Percentiles rank a stretch among this genome's conserved stretches.
phyloP scores from a whole-genome alignment of 2,888 invertebrate genomes.

The Tetrapedia diversipes region DNA sequence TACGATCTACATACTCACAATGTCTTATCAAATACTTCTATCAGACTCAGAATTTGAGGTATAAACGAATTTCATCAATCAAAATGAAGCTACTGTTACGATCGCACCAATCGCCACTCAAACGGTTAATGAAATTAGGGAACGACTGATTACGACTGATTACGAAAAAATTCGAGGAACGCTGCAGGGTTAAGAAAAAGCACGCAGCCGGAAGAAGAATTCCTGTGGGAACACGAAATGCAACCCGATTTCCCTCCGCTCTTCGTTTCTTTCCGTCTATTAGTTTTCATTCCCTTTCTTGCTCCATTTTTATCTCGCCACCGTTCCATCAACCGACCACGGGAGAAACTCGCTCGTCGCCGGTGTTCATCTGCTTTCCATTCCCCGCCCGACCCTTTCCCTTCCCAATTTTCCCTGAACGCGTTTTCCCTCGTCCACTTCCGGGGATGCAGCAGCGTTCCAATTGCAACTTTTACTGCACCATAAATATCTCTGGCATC shows the following conservation, averaged over 20 bases:
- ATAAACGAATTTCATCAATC: no score
- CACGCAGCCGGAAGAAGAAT: no score
- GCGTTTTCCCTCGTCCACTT: constrained; percentile 11
- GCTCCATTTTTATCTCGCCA: not conserved
- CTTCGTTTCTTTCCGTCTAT: not conserved
- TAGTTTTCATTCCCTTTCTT: not conserved
- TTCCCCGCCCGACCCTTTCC: not conserved
- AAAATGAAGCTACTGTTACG: no score
- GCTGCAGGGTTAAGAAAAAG: no score
- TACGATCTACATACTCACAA: no score
- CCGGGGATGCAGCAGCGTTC: constrained; percentile 17
- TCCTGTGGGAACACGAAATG: constrained; percentile 1
- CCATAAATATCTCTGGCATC: constrained; percentile 60
- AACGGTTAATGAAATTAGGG: no score
- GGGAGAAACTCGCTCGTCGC: constrained; percentile 8
- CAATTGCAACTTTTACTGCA: constrained; percentile 54
- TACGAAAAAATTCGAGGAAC: no score
- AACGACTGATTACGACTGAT: no score
- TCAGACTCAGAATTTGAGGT: no score
- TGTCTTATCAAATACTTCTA: no score
- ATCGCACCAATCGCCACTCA: no score
- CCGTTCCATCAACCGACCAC: not conserved
- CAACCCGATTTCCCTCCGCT: constrained; percentile 24
- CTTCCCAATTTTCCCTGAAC: not conserved
- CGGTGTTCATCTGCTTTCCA: constrained; percentile 1